These are phyloP conservation scores for Meles meles DNA, from an alignment of 2,113 vertebrate species.

Conservation along the genomic window DNA sequence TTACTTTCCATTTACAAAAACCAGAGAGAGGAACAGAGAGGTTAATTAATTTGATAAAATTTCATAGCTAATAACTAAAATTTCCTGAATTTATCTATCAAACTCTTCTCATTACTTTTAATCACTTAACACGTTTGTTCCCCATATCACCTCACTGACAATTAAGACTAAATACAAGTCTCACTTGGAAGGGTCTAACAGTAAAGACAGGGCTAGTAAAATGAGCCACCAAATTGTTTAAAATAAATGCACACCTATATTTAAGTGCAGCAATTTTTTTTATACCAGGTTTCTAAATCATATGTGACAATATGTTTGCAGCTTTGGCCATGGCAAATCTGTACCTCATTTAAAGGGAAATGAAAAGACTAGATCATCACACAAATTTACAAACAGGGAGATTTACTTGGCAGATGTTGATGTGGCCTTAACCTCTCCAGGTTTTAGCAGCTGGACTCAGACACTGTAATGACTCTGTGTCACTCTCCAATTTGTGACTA, in stretches of 20 bases:
- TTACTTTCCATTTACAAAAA: neutral
- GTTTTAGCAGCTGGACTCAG: conserved; percentile 45
- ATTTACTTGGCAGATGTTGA: neutral
- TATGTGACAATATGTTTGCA: neutral
- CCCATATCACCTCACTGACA: neutral
- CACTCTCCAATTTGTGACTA: conserved; percentile 37
- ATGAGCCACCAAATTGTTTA: neutral
- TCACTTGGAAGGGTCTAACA: neutral
- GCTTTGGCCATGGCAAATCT: neutral
- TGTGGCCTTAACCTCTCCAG: conserved; percentile 20
- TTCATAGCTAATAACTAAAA: neutral
- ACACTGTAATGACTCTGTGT: conserved; percentile 25
- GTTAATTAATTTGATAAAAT: neutral
- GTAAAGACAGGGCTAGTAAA: neutral
- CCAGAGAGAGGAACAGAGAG: neutral
- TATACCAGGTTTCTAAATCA: neutral
- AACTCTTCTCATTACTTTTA: neutral
- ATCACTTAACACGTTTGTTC: neutral
- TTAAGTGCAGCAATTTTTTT: neutral
- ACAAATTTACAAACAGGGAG: conserved; percentile 1
- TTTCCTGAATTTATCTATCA: neutral
- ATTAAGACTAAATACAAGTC: neutral
- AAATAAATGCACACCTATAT: neutral
- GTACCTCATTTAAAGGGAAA: conserved; percentile 1
- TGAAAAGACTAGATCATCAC: neutral